Base-by-base conservation (phyloP, 1,140 invertebrate species). In the Drosophila asahinai region DNA sequence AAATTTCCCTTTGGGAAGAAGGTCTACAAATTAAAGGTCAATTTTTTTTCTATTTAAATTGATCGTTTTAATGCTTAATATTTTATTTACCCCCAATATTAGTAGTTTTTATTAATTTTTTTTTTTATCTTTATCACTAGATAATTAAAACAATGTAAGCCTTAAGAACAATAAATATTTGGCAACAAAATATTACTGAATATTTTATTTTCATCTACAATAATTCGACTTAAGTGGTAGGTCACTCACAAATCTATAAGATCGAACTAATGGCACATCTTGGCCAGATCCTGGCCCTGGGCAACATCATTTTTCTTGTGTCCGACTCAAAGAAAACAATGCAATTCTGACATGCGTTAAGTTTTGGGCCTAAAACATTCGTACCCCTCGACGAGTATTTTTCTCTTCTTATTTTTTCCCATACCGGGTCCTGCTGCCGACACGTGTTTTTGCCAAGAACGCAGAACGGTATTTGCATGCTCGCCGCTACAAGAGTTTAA, bases 261-360 rank as follows among this genome's bases (percentile, higher is more conserved):
- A 8, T 55, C 38, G 17, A 55, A 6, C 33, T 17, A 30, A 36
- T 15, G 3, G 11, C 58, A 42, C 42, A 38, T 47, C 40, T 64
- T 72, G 27, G 17, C 27, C 47, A 55, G 14, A 61, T 61, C 71
- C 38, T 65, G 66, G 49, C 57, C 58, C 60, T 63, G 49, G 68
- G 54, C 51, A 79, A 86, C 78, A 81, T 86, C 63, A 89, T 89
- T 89, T 90, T 79, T 81, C 86, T 84, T 90, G 86, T 84, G 60
- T 71, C 49, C 27, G 59, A n/a, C 47, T 54, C 60, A 70, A 72
- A 51, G 63, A 67, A 70, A 77, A 84, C 84, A 77, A 62, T 77
- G 81, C 77, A 83, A 65, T 83, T 89, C 82, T 54, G 80, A 80
- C 83, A 86, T 80, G 76, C 71, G 83, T 77, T 82, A 59, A 52